These are phyloP conservation scores for Tiphia femorata DNA, from an alignment of 2,888 invertebrate species.

Conservation along the genomic window DNA sequence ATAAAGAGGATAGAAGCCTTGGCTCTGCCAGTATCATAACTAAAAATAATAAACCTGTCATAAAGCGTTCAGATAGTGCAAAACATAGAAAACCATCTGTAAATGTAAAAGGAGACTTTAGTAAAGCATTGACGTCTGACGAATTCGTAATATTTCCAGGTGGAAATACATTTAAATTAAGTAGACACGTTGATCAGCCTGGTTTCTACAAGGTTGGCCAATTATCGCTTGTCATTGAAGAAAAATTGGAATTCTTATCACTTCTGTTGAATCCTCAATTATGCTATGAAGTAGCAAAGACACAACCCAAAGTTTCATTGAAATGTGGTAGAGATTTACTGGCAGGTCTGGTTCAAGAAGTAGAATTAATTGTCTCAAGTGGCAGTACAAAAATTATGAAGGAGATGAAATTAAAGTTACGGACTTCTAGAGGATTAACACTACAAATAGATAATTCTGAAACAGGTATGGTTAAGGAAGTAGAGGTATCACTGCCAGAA, in stretches of 20 bases:
- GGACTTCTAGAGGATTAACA: conserved; percentile 78
- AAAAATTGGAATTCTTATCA: conserved; percentile 81
- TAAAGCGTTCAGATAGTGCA: conserved; percentile 80
- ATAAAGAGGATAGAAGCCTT: conserved; percentile 85
- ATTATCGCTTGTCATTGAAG: conserved; percentile 75
- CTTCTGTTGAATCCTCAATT: conserved; percentile 72
- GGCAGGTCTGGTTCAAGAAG: conserved; percentile 84
- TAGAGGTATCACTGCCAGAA: conserved; percentile 55
- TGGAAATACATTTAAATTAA: conserved; percentile 75
- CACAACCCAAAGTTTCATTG: conserved; percentile 71
- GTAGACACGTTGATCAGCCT: conserved; percentile 74
- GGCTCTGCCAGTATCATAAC: conserved; percentile 82
- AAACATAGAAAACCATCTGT: conserved; percentile 78
- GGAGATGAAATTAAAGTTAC: conserved; percentile 75
- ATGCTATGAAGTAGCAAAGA: conserved; percentile 74
- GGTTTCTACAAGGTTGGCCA: conserved; percentile 82
- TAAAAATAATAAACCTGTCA: conserved; percentile 74
- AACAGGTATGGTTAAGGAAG: conserved; percentile 61
- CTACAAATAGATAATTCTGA: conserved; percentile 69
- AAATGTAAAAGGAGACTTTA: conserved; percentile 77
- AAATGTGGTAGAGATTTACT: conserved; percentile 79
- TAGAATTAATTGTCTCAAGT: conserved; percentile 81
- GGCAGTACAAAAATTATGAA: conserved; percentile 82
- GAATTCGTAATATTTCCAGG: conserved; percentile 76
- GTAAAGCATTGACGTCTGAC: conserved; percentile 72